Base-by-base conservation (phyloP, 30 jellyfish, hydroid and myxozoan genomes). In the Aurelia aurita complex sp. Pacific region DNA sequence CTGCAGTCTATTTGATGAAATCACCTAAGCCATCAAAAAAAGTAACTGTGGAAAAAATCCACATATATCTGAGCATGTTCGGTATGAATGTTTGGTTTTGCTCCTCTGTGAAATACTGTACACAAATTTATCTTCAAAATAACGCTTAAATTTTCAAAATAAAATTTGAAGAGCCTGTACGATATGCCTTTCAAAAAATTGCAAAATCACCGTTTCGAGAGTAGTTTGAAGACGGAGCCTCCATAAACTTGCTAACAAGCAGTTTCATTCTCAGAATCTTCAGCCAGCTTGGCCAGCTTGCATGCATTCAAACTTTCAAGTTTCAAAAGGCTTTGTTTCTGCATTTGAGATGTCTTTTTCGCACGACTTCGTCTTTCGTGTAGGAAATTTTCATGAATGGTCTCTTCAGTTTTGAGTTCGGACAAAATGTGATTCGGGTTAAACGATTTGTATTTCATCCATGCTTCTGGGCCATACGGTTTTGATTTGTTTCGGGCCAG, bases 401-500 rank as follows among this genome's bases (percentile, higher is more conserved):
- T 40, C 38, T 75, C 85, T 14, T 53, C 42, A 36, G 85, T 71
- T n/a, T 18, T 75, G 60, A 75, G 16, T 38, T 75, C 85, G 10
- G 85, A 52, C 73, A 75, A 33, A 54, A 75, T 75, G 2, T 75
- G 85, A 35, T 18, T 59, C 15, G 74, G 10, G 60, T 55, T 54
- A 13, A 75, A 55, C 8, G 85, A 55, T 38, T 54, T 75, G 70
- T 75, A 75, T 43, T 61, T 62, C 29, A 75, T 10, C 85, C 85
- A 75, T 7, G 74, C 85, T 29, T 75, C 62, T 4, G 85, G 85
- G 8, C 85, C 85, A 55, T 75, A 75, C 16, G 85, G 85, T 10
- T 71, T 75, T 29, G 85, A 19, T 55, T 75, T 75, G 73, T 71
- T 75, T 53, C 62, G 74, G 15, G 57, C 52, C 61, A 75, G 18